These are phyloP conservation scores for Babyrousa celebensis DNA, from an alignment of 2,797 vertebrate genomes.

Conservation along the genomic window DNA sequence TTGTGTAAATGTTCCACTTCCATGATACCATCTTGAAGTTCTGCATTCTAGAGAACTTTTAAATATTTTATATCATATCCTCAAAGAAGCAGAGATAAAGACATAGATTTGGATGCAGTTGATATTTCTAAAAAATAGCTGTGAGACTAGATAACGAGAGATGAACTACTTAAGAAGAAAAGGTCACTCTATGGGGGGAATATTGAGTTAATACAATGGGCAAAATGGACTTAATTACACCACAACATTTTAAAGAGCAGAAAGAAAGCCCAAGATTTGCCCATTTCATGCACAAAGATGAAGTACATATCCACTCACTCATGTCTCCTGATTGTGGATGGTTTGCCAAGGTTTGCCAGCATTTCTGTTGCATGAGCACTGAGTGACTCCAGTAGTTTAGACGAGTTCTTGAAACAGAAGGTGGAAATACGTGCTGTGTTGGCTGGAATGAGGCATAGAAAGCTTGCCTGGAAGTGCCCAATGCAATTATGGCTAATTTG, in stretches of 20 bases:
- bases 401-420: not conserved
- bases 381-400: not conserved
- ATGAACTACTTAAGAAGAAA: not conserved
- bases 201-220: not conserved
- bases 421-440: accelerated
- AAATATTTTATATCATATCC: slow-evolving; percentile 9
- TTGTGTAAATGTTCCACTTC: not conserved
- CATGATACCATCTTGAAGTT: not conserved
- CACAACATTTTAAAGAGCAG: not conserved
- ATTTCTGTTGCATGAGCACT: not conserved
- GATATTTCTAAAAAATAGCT: not conserved
- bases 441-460: not conserved
- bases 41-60: not conserved
- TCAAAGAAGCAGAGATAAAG: not conserved
- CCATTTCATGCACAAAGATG: not conserved
- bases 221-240: not conserved
- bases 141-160: not conserved
- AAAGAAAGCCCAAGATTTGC: not conserved
- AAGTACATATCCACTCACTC: accelerated
- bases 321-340: not conserved
- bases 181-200: not conserved
- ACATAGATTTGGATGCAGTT: not conserved
- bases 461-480: not conserved
- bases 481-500: not conserved
- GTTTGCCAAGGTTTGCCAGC: not conserved